phyloP scores from a whole-genome alignment of 2,797 vertebrate genomes.

The Amblyopsis hoosieri region DNA sequence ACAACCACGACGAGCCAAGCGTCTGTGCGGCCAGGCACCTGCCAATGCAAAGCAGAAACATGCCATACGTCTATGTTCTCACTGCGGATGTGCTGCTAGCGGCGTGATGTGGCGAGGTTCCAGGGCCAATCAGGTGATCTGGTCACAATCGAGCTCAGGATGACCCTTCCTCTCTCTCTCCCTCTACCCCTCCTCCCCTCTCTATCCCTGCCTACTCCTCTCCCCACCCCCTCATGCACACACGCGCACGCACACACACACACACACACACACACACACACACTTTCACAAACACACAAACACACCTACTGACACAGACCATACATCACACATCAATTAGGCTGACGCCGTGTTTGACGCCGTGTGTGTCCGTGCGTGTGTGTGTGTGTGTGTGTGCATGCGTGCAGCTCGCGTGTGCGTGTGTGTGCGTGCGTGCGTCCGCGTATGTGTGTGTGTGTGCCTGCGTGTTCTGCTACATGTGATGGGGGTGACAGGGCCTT shows the following conservation, averaged over 20 bases:
- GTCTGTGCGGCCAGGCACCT: constrained; percentile 3
- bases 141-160: constrained; percentile 15
- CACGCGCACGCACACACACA: constrained; percentile 7
- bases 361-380: not conserved
- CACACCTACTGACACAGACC: constrained; percentile 1
- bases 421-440: not conserved
- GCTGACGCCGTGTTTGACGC: too few relatives aligned
- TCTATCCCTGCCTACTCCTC: not conserved
- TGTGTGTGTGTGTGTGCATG: not conserved
- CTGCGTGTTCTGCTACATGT: not conserved
- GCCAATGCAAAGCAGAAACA: constrained; percentile 24
- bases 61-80: constrained; percentile 61
- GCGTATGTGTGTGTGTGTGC: not conserved
- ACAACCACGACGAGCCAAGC: constrained; percentile 2
- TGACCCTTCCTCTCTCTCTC: constrained; percentile 11
- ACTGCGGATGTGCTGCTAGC: constrained; percentile 26
- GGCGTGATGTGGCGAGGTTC: not conserved
- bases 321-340: constrained; percentile 46
- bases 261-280: constrained; percentile 14
- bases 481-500: constrained; percentile 80
- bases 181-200: constrained; percentile 5
- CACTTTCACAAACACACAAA: constrained; percentile 24
- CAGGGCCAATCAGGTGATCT: not conserved
- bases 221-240: not conserved
- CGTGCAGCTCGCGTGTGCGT: too few relatives aligned